These are phyloP conservation scores for Ectemnius lituratus DNA, from an alignment of 2,888 invertebrate species.

Conservation along the genomic window DNA sequence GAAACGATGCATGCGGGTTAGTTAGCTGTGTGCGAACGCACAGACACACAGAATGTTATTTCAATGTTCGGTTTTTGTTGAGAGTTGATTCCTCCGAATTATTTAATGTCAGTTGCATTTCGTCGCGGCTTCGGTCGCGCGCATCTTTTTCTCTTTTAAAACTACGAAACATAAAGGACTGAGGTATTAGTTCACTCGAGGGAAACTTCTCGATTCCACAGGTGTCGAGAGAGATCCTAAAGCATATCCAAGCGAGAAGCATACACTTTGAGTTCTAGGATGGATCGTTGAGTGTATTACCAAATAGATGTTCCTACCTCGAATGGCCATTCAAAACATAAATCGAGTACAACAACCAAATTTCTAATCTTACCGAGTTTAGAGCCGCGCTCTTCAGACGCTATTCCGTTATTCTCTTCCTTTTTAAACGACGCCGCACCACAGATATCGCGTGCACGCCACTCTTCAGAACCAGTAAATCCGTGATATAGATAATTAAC, in stretches of 20 bases:
- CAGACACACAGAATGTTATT: slow-evolving; percentile 22
- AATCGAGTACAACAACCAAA: slow-evolving; percentile 54
- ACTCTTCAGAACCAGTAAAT: slow-evolving; percentile 71
- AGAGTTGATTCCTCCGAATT: slow-evolving; percentile 40
- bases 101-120: slow-evolving; percentile 52
- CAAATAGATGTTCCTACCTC: slow-evolving; percentile 52
- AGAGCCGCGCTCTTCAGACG: slow-evolving; percentile 13
- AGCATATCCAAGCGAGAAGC: slow-evolving; percentile 45
- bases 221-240: slow-evolving; percentile 36
- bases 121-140: slow-evolving; percentile 25
- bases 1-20: slow-evolving; percentile 22
- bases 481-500: slow-evolving; percentile 70
- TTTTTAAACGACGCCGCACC: slow-evolving; percentile 41
- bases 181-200: too few species aligned
- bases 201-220: slow-evolving; percentile 31
- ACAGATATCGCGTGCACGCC: slow-evolving; percentile 44
- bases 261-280: slow-evolving; percentile 38
- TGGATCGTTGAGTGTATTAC: slow-evolving; percentile 34
- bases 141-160: slow-evolving; percentile 27
- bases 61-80: slow-evolving; percentile 44
- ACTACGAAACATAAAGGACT: slow-evolving; percentile 9
- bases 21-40: slow-evolving; percentile 2
- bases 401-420: slow-evolving; percentile 33
- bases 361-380: slow-evolving; percentile 42
- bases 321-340: slow-evolving; percentile 42